Evolutionary conservation across 1,140 invertebrate genomes (phyloP).

Genomic region (Orius insidiosus): DNA sequence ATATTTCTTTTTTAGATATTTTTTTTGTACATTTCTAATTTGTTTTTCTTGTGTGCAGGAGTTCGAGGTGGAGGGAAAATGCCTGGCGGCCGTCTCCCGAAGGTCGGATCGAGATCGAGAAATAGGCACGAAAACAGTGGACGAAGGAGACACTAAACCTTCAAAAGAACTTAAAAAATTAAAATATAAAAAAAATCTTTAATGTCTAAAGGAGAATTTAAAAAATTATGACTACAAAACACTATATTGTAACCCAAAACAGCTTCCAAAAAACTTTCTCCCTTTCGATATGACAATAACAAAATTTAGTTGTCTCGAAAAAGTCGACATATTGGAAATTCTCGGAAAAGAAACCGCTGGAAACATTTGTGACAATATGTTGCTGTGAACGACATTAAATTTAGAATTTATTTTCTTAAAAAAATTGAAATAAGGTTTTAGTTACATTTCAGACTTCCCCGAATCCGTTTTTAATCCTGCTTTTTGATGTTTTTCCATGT

Average conservation of each 20-base stretch:
- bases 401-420: slow-evolving; percentile 14
- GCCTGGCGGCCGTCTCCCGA: slow-evolving; percentile 30
- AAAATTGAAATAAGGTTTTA: slow-evolving; percentile 2
- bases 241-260: background rate
- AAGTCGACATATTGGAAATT: background rate
- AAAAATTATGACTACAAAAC: background rate
- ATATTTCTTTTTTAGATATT: slow-evolving; percentile 5
- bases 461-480: background rate
- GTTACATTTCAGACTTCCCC: background rate
- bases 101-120: slow-evolving; percentile 35
- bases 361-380: slow-evolving; percentile 11
- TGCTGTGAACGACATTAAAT: slow-evolving; percentile 16
- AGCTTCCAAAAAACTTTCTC: background rate
- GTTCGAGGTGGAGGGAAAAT: slow-evolving; percentile 25
- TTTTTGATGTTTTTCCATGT: slow-evolving; percentile 7
- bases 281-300: background rate
- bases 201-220: slow-evolving; percentile 3
- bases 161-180: slow-evolving; percentile 4
- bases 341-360: background rate
- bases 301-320: background rate
- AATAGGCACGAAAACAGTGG: slow-evolving; percentile 24
- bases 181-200: background rate
- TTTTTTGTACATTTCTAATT: slow-evolving; percentile 5
- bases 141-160: slow-evolving; percentile 12
- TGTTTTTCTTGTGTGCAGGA: slow-evolving; percentile 12